These are phyloP conservation scores for Actinia equina DNA, from an alignment of 64 coral and sea anemone genomes.

Conservation along the genomic window DNA sequence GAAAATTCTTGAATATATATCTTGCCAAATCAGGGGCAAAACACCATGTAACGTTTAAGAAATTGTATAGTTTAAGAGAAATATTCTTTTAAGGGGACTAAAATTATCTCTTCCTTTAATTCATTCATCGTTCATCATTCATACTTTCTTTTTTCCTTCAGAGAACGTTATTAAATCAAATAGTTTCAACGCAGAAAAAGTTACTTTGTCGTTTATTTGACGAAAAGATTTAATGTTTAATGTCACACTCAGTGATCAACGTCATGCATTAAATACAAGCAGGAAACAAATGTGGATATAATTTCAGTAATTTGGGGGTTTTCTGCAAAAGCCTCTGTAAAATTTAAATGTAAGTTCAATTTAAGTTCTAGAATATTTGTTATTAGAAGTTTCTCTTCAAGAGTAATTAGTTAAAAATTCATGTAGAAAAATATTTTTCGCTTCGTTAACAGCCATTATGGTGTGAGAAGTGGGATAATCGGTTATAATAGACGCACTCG, in stretches of 20 bases:
- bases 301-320: neutral
- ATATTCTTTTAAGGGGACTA: no score
- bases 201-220: conserved; percentile 3
- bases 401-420: neutral
- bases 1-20: neutral
- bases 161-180: neutral
- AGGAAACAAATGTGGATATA: neutral
- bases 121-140: no score
- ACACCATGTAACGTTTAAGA: no score
- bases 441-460: neutral
- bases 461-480: neutral
- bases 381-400: neutral
- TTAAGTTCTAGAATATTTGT: neutral
- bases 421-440: neutral
- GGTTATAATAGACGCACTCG: neutral
- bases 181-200: neutral
- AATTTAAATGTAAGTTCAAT: neutral
- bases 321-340: neutral
- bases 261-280: neutral
- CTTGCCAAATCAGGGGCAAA: no score
- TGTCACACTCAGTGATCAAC: neutral
- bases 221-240: neutral
- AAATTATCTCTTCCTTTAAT: no score
- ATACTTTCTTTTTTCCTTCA: neutral
- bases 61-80: no score